A percentile compares a stretch with the other conserved stretches of the same genome.
Conservation (phyloP, 2,888 invertebrate species). For the Parnassius apollo region DNA sequence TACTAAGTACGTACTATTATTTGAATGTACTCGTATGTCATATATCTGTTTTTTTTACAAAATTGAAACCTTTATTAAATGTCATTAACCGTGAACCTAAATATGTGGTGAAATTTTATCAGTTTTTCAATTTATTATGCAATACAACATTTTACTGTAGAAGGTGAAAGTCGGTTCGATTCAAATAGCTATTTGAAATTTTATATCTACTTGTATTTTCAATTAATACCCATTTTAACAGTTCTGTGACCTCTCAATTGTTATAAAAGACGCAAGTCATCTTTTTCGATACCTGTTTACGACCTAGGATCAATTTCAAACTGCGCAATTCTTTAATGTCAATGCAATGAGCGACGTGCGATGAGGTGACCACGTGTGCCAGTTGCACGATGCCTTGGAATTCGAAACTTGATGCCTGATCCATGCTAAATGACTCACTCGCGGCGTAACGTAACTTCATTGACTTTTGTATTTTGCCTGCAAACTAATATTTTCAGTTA, state of each 20-base stretch:
- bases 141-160: background rate
- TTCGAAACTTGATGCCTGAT: slow-evolving; percentile 35
- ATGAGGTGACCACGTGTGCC: slow-evolving; percentile 37
- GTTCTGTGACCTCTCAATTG: slow-evolving; percentile 3
- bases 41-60: too few relatives aligned
- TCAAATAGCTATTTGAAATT: slow-evolving; percentile 1
- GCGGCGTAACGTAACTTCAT: slow-evolving; percentile 23
- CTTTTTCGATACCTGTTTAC: background rate
- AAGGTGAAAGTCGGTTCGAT: background rate
- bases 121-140: background rate
- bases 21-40: too few relatives aligned
- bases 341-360: slow-evolving; percentile 35
- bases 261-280: slow-evolving; percentile 3
- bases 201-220: slow-evolving; percentile 1
- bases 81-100: too few relatives aligned
- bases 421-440: slow-evolving; percentile 33
- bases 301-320: slow-evolving; percentile 32
- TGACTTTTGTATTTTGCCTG: slow-evolving; percentile 23
- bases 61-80: too few relatives aligned
- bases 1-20: too few relatives aligned
- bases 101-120: too few relatives aligned
- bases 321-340: slow-evolving; percentile 34
- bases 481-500: slow-evolving; percentile 18
- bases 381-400: slow-evolving; percentile 37
- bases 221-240: background rate